phyloP scores from a whole-genome alignment of 2,113 vertebrate species.

The Salminus brasiliensis region DNA sequence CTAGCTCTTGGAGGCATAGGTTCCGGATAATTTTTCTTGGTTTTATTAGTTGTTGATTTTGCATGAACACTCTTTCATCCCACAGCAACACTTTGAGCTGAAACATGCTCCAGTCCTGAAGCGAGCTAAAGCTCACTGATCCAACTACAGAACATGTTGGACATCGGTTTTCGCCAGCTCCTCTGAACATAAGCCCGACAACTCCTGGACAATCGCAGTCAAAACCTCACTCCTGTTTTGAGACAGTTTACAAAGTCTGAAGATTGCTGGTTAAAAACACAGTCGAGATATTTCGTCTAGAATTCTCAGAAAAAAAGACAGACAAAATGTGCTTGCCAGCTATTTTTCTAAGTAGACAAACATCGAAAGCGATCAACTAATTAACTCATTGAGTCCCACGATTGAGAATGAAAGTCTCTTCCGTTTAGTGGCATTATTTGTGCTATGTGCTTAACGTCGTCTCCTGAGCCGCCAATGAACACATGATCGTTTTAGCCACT shows the following conservation, averaged over 20 bases:
- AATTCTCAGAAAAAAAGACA: not conserved
- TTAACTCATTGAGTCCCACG: constrained; percentile 2
- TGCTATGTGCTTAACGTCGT: not conserved
- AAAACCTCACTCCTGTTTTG: not conserved
- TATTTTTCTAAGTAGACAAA: constrained; percentile 29
- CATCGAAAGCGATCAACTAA: constrained; percentile 19
- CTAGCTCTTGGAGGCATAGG: not conserved
- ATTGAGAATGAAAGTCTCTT: not conserved
- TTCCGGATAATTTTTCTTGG: not conserved
- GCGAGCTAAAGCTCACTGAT: not conserved
- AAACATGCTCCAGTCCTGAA: too few species aligned
- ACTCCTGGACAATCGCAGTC: constrained; percentile 1
- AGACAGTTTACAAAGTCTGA: constrained; percentile 4
- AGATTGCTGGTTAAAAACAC: not conserved
- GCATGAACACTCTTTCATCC: not conserved
- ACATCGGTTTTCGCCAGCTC: too few species aligned
- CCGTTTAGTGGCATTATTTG: constrained; percentile 11
- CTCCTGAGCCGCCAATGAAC: constrained; percentile 12
- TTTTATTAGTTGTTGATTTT: constrained; percentile 8
- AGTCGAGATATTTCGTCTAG: constrained; percentile 20
- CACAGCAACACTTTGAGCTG: not conserved
- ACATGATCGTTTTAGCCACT: not conserved
- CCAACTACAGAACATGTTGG: too few species aligned
- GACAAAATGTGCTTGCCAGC: constrained; percentile 27
- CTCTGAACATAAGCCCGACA: not conserved